Evolutionary conservation across 2,888 invertebrate genomes (phyloP).

Genomic region (Trissonchulus sp.): DNA sequence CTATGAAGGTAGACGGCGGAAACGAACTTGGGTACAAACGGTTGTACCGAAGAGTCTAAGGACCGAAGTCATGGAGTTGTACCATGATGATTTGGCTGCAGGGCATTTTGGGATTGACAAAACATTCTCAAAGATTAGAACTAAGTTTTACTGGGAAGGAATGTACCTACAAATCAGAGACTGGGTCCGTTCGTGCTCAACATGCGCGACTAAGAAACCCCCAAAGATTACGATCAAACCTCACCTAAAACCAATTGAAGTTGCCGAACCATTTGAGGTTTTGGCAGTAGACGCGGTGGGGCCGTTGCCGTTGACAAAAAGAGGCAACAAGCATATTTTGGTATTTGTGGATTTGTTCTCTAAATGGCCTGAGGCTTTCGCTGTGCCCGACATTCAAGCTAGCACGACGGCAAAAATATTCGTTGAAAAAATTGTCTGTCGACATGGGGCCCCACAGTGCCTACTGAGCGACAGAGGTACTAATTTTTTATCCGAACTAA

Average conservation of each 20-base stretch:
- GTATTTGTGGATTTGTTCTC: slow-evolving; percentile 36
- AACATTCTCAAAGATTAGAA: slow-evolving; percentile 29
- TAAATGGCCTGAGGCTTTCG: slow-evolving; percentile 38
- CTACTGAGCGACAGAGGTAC: slow-evolving; percentile 38
- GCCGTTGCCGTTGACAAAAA: slow-evolving; percentile 34
- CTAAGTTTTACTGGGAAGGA: slow-evolving; percentile 36
- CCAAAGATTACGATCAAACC: background rate
- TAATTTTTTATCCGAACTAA: slow-evolving; percentile 35
- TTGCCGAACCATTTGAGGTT: background rate
- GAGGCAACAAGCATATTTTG: slow-evolving; percentile 38
- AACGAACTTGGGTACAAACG: background rate
- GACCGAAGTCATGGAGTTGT: background rate
- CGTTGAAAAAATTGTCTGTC: slow-evolving; percentile 32
- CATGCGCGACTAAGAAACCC: slow-evolving; percentile 23
- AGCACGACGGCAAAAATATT: slow-evolving; percentile 41
- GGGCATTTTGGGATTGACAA: slow-evolving; percentile 39
- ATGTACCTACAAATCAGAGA: slow-evolving; percentile 33
- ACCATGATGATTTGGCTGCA: slow-evolving; percentile 30
- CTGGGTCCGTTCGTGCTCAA: slow-evolving; percentile 31
- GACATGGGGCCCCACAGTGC: slow-evolving; percentile 36
- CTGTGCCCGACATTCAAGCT: slow-evolving; percentile 44
- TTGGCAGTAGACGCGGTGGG: slow-evolving; percentile 29
- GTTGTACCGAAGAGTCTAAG: background rate
- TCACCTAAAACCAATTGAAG: slow-evolving; percentile 1
- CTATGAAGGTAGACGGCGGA: background rate